Base-by-base conservation (phyloP, 1,140 invertebrate species). In the Philopotamus ludificatus region DNA sequence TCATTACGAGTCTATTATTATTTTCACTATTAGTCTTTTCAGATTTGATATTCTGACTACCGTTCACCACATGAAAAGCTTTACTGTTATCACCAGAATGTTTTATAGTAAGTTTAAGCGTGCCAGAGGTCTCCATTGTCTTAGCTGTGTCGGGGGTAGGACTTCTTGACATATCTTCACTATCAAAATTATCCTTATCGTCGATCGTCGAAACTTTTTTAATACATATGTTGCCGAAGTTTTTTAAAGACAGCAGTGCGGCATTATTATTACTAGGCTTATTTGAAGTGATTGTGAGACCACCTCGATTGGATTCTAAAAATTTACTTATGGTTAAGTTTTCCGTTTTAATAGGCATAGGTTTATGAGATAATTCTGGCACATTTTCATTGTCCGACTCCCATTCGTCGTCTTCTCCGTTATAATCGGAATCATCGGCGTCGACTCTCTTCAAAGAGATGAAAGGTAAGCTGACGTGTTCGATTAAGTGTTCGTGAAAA, bases 41-140 rank as follows among this genome's bases (percentile, higher is more conserved):
- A 51, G 45, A 44, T 62, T 51, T 60, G 12, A 60, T 21, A 12
- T 1, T 39, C n/a, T 25, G 3, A 2, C 42, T 2, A 18, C 60
- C 60, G 15, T 62, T 66, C 2, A 66, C 34, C 1, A 70, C 49
- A 60, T 63, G 44, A 44, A 63, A 66, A 9, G 28, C 28, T 34
- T 70, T 65, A 25, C n/a, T n/a, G n/a, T 50, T 50, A 16, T 44
- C 60, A 20, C 20, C 42, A 2, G 55, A 55, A 23, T 70, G 68
- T 57, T 70, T 70, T 54, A 70, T 66, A 1, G 65, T 70, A 2
- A 70, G 39, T 20, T 57, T 64, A n/a, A 70, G 25, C 10, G 67
- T 39, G 7, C 67, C 63, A 1, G 63, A 41, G 2, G 58, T 28
- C 22, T 50, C 26, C 2, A 50, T 50, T 49, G 9, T 54, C 26